These are phyloP conservation scores for Staurois parvus DNA, from an alignment of 2,797 vertebrate species.

Conservation along the genomic window DNA sequence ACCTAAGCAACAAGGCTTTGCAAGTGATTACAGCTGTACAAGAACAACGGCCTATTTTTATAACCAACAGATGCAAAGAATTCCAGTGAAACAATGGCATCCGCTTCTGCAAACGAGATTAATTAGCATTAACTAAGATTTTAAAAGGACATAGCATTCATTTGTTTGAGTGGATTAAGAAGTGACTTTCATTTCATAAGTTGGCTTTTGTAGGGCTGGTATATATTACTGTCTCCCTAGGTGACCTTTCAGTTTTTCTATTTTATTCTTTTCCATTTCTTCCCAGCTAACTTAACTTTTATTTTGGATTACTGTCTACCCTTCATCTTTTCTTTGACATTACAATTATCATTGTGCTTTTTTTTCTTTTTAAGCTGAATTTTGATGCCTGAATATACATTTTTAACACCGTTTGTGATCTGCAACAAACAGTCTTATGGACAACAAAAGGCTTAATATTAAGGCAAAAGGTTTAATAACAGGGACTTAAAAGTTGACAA, in stretches of 20 bases:
- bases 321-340: constrained; percentile 17
- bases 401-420: constrained; percentile 2
- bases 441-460: constrained; percentile 25
- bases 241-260: constrained; percentile 47
- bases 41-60: constrained; percentile 38
- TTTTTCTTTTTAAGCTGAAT: background rate
- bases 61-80: constrained; percentile 52
- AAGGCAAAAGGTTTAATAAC: constrained; percentile 23
- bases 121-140: constrained; percentile 55
- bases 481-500: background rate
- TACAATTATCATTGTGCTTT: constrained; percentile 23
- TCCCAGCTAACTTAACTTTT: background rate
- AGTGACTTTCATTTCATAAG: constrained; percentile 36
- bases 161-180: constrained; percentile 48
- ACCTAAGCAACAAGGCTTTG: constrained; percentile 37
- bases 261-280: constrained; percentile 8
- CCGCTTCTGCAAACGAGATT: constrained; percentile 56
- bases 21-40: constrained; percentile 52
- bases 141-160: constrained; percentile 43
- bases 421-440: background rate
- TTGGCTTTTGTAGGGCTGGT: constrained; percentile 17
- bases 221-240: constrained; percentile 24
- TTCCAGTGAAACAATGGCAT: constrained; percentile 51
- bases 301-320: background rate
- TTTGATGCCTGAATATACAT: constrained; percentile 10